phyloP scores from a whole-genome alignment of 2,888 invertebrate species.

The Campoletis raptor region DNA sequence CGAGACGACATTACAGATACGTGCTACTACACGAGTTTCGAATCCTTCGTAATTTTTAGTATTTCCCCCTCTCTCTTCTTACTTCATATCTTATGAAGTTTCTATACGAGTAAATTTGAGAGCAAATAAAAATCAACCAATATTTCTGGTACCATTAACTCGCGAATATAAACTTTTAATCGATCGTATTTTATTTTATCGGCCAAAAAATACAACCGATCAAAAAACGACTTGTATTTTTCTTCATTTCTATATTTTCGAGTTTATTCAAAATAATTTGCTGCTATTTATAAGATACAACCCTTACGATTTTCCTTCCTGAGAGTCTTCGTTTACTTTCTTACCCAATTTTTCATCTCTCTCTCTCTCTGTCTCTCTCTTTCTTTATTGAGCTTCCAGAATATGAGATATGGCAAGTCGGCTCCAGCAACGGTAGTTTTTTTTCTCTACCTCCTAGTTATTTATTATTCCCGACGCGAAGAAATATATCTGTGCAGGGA shows the following conservation, averaged over 20 bases:
- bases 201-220: background rate
- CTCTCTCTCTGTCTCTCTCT: conserved; percentile 23
- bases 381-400: background rate
- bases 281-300: background rate
- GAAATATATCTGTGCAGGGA: background rate
- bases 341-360: background rate
- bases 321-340: background rate
- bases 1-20: conserved; percentile 51
- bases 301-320: background rate
- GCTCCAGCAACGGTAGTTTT: conserved; percentile 27
- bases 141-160: background rate
- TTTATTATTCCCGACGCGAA: conserved; percentile 40
- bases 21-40: conserved; percentile 17
- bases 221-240: background rate
- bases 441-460: conserved; percentile 14
- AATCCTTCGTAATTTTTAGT: background rate
- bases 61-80: background rate
- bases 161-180: background rate
- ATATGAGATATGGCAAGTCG: conserved; percentile 47
- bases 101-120: background rate
- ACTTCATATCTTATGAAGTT: conserved; percentile 8
- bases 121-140: background rate
- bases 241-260: background rate
- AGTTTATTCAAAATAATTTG: background rate
- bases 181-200: no score